Base-by-base conservation (phyloP, 2,888 invertebrate genomes). In the Pinctada fucata region DNA sequence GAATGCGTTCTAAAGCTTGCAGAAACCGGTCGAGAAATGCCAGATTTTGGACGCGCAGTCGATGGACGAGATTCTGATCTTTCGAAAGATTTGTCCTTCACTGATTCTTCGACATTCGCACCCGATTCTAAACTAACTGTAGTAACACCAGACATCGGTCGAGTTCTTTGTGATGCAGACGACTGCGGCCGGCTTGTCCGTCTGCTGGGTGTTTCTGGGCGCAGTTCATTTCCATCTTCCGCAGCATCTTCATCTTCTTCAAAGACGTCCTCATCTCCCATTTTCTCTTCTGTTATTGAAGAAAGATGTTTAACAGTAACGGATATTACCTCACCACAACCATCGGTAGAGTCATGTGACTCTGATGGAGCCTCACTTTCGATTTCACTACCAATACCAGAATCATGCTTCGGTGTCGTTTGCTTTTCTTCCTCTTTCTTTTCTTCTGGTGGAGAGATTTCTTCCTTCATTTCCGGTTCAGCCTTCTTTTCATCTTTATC, bases 261-360 rank as follows among this genome's bases (percentile, higher is more conserved):
- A 68, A 50, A 64, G 5, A 5, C 63, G 13, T 48, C 58, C 3
- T 49, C 51, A 45, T 70, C 64, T 16, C 65, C 76, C 8, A 48
- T 47, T 45, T 6, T 64, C 10, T 66, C 72, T 47, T 74, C 79
- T 48, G 68, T 69, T 47, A 76, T 70, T 4, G 79, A 73, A 31
- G 72, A 70, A 64, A 76, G 16, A 49, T 79, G 76, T 65, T 79
- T 79, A 0, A 79, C 76, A 0, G 79, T 79, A 5, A 79, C 79
- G 1, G 79, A 76, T 8, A 76, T 79, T 2, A 79, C 68, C 31
- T 31, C 31, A n/a, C 58, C 58, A 58, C 58, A 10, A 48, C 66
- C 67, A 64, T 50, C 45, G 45, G 67, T 49, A 66, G 66, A 10
- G 13, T 76, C 71, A 47, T n/a, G 16, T n/a, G 16, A 2, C 8